A percentile compares a stretch with the other conserved stretches of the same genome.
These are phyloP conservation scores for Periophthalmus modestus DNA, from an alignment of 2,113 vertebrate genomes.

Conservation along the genomic window DNA sequence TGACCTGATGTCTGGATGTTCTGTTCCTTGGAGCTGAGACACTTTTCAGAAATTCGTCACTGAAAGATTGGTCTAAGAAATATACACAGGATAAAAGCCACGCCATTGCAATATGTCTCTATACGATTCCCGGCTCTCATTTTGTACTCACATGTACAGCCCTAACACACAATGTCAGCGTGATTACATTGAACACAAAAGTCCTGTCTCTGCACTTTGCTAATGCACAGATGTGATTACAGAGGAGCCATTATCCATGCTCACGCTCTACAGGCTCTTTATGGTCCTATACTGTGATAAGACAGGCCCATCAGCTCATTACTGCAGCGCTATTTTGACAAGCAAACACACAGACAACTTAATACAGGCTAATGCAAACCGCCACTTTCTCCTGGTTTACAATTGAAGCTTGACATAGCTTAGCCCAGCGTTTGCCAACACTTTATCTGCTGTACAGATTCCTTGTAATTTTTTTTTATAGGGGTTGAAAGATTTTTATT, in stretches of 20 bases:
- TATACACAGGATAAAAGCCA: not conserved
- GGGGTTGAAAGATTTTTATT: too few species aligned
- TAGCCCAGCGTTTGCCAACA: not conserved
- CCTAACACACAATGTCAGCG: not conserved
- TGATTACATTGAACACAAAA: not conserved
- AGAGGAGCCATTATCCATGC: not conserved
- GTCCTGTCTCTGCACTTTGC: not conserved
- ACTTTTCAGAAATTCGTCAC: too few species aligned
- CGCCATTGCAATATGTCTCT: too few species aligned
- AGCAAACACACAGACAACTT: not conserved
- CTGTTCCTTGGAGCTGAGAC: too few species aligned
- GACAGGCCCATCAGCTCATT: not conserved
- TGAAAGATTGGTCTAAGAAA: too few species aligned
- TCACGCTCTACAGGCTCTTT: not conserved
- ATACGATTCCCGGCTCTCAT: not conserved
- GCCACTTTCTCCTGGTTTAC: not conserved
- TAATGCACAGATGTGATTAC: not conserved
- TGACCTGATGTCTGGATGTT: too few species aligned
- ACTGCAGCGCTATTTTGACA: not conserved
- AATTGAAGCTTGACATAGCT: not conserved
- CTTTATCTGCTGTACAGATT: too few species aligned
- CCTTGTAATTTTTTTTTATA: too few species aligned
- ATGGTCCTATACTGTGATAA: not conserved
- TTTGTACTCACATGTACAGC: not conserved
- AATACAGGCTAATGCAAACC: not conserved